Evolutionary conservation across 2,888 invertebrate genomes (phyloP), one percentile per base, ranked within the genome.

Genomic region (Onthophagus sagittarius): DNA sequence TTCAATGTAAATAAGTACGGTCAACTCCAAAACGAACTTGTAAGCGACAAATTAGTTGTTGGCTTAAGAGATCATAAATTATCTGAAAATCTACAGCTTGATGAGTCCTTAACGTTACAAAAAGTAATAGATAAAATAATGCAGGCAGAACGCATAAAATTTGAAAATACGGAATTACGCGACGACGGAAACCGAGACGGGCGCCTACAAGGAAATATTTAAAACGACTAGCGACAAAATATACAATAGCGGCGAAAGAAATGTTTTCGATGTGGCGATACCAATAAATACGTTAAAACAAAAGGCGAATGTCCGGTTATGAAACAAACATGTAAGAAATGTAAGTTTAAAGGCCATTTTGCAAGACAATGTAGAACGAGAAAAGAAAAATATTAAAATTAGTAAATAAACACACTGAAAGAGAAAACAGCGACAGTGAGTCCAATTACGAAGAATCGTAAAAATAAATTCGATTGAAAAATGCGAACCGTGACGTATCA

Each of bases 301-400:
- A 65, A 72, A 1, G n/a, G 79, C 79, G n/a, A n/a, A n/a, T n/a
- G n/a, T n/a, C n/a, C n/a, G n/a, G n/a, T n/a, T 0, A 53, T 64
- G 0, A 77, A 73, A 11, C 75, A 76, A 9, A 75, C 71, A 39
- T 78, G 78, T 70, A 70, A 75, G 15, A 76, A 74, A 31, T 79
- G 79, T 72, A 73, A 76, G 11, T 75, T 73, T 15, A 77, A 72
- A 62, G 78, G 79, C 13, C 78, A 79, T 72, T 79, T 75, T 72
- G 76, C 77, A 13, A 75, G 74, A 13, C 76, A 73, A 23, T 80
- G 79, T 71, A 72, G 75, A 63, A 76, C 75, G 9, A 76, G 69
- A 15, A 73, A 73, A 14, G 65, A n/a, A 69, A 69, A 69, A 11
- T 23, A 33, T n/a, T 14, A 69, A 69, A 69, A 33, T 5, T 7